These are phyloP conservation scores for Eupeodes luniger DNA, from an alignment of 2,888 invertebrate genomes.

Conservation along the genomic window DNA sequence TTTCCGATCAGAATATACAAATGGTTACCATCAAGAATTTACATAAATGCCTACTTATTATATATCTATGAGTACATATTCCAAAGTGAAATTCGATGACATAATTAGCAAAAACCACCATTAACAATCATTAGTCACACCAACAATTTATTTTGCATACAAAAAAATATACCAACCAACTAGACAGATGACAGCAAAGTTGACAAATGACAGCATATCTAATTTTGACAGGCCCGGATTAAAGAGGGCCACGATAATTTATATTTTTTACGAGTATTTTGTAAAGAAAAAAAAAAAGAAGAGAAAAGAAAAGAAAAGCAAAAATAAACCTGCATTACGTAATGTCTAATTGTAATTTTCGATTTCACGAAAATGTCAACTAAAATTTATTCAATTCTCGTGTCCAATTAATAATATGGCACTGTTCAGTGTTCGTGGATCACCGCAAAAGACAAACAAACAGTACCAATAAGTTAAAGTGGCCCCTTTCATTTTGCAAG, in stretches of 20 bases:
- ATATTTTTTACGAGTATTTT: neutral
- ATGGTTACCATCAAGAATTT: neutral
- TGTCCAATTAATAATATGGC: constrained; percentile 34
- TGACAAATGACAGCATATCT: constrained; percentile 16
- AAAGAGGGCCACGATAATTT: neutral
- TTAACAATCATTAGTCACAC: constrained; percentile 27
- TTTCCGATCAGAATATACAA: neutral
- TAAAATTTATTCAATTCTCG: constrained; percentile 52
- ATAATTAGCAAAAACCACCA: constrained; percentile 25
- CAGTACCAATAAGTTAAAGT: neutral
- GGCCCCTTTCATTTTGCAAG: constrained; percentile 10
- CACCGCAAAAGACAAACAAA: neutral
- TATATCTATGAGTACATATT: neutral
- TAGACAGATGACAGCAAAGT: neutral
- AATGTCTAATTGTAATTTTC: constrained; percentile 54
- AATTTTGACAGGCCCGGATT: constrained; percentile 5
- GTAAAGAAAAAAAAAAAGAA: neutral
- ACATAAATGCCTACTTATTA: neutral
- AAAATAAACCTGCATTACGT: constrained; percentile 64
- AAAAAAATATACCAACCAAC: neutral
- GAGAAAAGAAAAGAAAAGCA: too few relatives aligned
- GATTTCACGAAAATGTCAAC: constrained; percentile 43
- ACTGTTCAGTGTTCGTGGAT: neutral
- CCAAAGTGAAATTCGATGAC: constrained; percentile 45
- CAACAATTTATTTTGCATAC: neutral